phyloP scores from a whole-genome alignment of 1,140 invertebrate species.

The Physella acuta region DNA sequence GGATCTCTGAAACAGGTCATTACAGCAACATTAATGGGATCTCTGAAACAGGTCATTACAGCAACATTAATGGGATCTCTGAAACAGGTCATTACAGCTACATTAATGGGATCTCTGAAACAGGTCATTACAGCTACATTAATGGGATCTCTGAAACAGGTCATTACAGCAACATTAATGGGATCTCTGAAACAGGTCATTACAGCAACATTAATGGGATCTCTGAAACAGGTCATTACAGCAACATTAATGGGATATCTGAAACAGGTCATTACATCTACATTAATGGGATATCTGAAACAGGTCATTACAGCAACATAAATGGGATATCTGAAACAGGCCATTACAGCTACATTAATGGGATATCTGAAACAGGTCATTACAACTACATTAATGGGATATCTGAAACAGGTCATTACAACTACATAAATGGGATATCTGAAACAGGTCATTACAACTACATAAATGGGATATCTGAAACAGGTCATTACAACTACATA shows the following conservation, averaged over 20 bases:
- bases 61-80: conserved; percentile 56
- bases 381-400: conserved; percentile 56
- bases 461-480: conserved; percentile 52
- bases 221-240: conserved; percentile 47
- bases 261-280: conserved; percentile 45
- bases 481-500: conserved; percentile 52
- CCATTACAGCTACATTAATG: conserved; percentile 55
- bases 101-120: conserved; percentile 53
- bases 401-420: conserved; percentile 47
- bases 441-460: conserved; percentile 45
- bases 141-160: conserved; percentile 48
- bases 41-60: conserved; percentile 47
- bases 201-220: conserved; percentile 56
- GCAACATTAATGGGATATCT: conserved; percentile 56
- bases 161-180: conserved; percentile 55
- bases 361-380: conserved; percentile 44
- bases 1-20: conserved; percentile 44
- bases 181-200: conserved; percentile 44
- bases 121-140: conserved; percentile 53
- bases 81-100: conserved; percentile 45
- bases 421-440: conserved; percentile 56
- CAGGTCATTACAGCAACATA: conserved; percentile 52
- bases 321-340: conserved; percentile 48
- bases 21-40: conserved; percentile 56
- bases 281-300: conserved; percentile 53